These are phyloP conservation scores for Cyphomyrus discorhynchus DNA, from an alignment of 2,113 vertebrate species.

Conservation along the genomic window DNA sequence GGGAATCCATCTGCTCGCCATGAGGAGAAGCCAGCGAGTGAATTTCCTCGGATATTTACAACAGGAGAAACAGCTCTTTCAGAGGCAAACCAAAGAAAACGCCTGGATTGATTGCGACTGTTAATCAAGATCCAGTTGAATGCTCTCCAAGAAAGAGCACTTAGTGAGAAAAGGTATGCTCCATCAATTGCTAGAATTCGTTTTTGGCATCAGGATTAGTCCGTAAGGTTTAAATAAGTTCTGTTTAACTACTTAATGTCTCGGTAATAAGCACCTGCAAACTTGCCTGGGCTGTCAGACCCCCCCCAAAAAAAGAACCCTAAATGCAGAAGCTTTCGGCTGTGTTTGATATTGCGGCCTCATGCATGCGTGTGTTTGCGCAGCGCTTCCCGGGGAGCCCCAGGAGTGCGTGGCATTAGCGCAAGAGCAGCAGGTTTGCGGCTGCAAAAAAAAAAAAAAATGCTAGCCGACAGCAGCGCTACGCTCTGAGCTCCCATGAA, in stretches of 20 bases:
- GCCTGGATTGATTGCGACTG: constrained; percentile 65
- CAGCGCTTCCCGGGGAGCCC: not conserved
- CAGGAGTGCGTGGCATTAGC: not conserved
- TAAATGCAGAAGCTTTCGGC: not conserved
- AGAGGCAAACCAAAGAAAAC: constrained; percentile 35
- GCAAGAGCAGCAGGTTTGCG: constrained; percentile 7
- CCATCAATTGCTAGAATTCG: constrained; percentile 42
- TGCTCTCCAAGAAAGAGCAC: constrained; percentile 50
- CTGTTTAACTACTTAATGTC: constrained; percentile 40
- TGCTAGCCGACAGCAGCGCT: not conserved
- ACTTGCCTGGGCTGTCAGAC: not conserved
- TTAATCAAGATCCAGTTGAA: constrained; percentile 67
- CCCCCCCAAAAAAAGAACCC: not conserved
- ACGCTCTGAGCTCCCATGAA: constrained; percentile 43
- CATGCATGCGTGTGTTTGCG: not conserved
- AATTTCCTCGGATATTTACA: constrained; percentile 52
- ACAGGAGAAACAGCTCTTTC: constrained; percentile 41
- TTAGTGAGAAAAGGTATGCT: constrained; percentile 46
- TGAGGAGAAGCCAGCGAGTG: constrained; percentile 27
- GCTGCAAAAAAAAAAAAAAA: not conserved
- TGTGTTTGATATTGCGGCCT: not conserved
- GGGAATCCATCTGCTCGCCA: constrained; percentile 23
- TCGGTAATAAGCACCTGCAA: constrained; percentile 24
- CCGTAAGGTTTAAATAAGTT: constrained; percentile 41
- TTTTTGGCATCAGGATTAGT: constrained; percentile 25